Evolutionary conservation across 2,113 vertebrate species (phyloP).

Genomic region (Salminus brasiliensis): DNA sequence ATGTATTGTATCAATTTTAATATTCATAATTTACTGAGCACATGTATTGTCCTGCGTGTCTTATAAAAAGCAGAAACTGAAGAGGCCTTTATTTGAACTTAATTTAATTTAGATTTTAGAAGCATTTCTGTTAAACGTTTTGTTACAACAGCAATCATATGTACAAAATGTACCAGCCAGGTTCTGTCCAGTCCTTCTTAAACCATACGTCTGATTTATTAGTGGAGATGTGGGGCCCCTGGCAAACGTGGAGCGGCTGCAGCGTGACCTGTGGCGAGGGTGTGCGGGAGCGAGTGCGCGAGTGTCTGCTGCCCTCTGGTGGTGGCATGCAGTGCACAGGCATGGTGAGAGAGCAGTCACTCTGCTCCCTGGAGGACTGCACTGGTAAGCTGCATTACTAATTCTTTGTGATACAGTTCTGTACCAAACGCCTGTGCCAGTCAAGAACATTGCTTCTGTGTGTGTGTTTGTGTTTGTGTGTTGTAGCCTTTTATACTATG

Average conservation of each 20-base stretch:
- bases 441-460: too few relatives aligned
- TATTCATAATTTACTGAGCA: too few relatives aligned
- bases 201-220: slow-evolving; percentile 3
- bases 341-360: slow-evolving; percentile 81
- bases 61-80: too few relatives aligned
- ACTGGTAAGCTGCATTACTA: slow-evolving; percentile 72
- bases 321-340: slow-evolving; percentile 80
- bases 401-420: background rate
- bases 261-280: slow-evolving; percentile 92
- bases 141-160: background rate
- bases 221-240: slow-evolving; percentile 85
- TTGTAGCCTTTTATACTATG: background rate
- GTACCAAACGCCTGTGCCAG: too few relatives aligned
- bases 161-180: background rate
- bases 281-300: slow-evolving; percentile 82
- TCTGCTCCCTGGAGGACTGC: slow-evolving; percentile 91
- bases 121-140: too few relatives aligned
- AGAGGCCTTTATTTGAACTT: too few relatives aligned
- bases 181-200: background rate
- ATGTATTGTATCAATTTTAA: too few relatives aligned
- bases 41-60: too few relatives aligned
- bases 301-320: slow-evolving; percentile 81
- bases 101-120: too few relatives aligned
- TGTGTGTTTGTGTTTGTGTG: background rate
- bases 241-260: slow-evolving; percentile 92